Base-by-base conservation (phyloP, 2,888 invertebrate species). In the Cryptocheilus praepositus region DNA sequence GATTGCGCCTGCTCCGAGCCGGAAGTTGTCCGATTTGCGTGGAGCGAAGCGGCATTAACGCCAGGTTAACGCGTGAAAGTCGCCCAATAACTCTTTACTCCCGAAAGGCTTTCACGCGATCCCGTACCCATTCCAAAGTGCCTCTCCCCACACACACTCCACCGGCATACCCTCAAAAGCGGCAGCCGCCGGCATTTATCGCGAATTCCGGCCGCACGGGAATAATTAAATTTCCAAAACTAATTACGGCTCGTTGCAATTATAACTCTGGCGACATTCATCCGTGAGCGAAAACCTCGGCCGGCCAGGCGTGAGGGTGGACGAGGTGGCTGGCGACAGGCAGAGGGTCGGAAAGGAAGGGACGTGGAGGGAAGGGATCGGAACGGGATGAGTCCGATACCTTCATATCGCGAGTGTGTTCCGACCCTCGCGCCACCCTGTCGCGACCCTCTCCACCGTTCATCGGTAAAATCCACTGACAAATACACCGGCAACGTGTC, bases 211-310 rank as follows among this genome's bases (percentile, higher is more conserved):
- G 55, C 64, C 65, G 65, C 74, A 71, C 73, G 83, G 81, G 82
- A 85, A 85, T 85, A 86, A 87, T 87, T 83, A 86, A 85, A 86
- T 87, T 87, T 86, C 83, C 83, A 83, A 87, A 87, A 86, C 86
- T 87, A 86, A 87, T 86, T 86, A 86, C 84, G 77, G 67, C 81
- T 79, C 79, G 83, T 81, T 78, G 86, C 85, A 86, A 85, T 87
- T 86, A 86, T 84, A 85, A 83, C 83, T 86, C 77, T 67, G 71
- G 67, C 81, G 80, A 82, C 80, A 77, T 75, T 80, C 77, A 80
- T 75, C 76, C 79, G 74, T 72, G 77, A 74, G 73, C 69, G 43
- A 57, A 55, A 63, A 52, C 62, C 43, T 67, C 59, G 52, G 45
- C 57, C 51, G 51, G 22, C 44, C 51, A 7, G 57, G 51, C 62